Evolutionary conservation across 2,113 vertebrate species (phyloP).

Genomic region (Bambusicola thoracicus): DNA sequence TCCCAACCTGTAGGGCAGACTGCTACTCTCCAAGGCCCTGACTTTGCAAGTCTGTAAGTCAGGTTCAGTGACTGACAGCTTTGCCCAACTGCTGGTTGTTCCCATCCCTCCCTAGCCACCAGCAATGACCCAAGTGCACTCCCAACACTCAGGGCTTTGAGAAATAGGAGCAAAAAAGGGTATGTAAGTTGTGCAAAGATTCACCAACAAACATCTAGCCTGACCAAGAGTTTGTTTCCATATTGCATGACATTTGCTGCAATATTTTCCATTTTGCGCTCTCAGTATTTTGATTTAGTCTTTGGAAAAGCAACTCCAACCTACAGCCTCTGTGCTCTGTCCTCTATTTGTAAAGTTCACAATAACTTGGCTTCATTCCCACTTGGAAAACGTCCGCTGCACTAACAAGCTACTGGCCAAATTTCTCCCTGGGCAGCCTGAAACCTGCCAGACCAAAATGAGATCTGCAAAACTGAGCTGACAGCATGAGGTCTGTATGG

Average conservation of each 20-base stretch:
- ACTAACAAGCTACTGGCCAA: slow-evolving; percentile 32
- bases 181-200: not conserved
- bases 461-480: slow-evolving; percentile 47
- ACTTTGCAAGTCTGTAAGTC: not conserved
- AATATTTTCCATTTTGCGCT: not conserved
- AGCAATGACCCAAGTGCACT: not conserved
- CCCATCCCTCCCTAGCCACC: not conserved
- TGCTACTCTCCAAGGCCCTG: not conserved
- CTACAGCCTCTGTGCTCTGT: not conserved
- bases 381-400: slow-evolving; percentile 9
- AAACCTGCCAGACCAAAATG: slow-evolving; percentile 53
- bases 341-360: slow-evolving; percentile 2
- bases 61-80: not conserved
- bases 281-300: not conserved
- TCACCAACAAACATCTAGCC: not conserved
- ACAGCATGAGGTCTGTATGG: slow-evolving; percentile 10
- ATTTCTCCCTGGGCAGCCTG: slow-evolving; percentile 44
- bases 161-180: not conserved
- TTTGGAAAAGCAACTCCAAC: slow-evolving; percentile 3
- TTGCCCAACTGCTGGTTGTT: not conserved
- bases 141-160: fast-evolving
- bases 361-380: not conserved
- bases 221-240: fast-evolving
- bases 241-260: fast-evolving
- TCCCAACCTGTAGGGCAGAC: not conserved